Base-by-base conservation (phyloP, 2,888 invertebrate genomes). In the Mechanitis messenoides region DNA sequence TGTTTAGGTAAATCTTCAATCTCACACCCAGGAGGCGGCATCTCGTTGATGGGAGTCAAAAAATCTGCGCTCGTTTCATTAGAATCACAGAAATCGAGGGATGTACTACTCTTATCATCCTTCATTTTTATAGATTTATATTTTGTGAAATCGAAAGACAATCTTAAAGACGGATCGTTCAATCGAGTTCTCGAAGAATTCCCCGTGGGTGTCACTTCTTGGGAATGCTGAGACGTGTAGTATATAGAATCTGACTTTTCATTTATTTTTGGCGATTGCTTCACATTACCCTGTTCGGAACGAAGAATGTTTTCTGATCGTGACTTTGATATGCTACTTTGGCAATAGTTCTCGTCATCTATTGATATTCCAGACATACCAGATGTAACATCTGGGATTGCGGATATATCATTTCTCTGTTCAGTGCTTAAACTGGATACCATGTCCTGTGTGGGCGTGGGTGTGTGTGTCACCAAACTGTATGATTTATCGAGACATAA, bases 1-100 rank as follows among this genome's bases (percentile, higher is more conserved):
- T 84, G 85, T 59, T 85, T 85, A 28, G 89, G 90, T 70, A 90
- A 67, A n/a, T 90, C 87, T 56, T 89, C 89, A 1, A 89, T 84
- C 69, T 89, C 91, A 61, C 90, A 89, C 0, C 87, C 87, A 0
- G 90, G 84, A 1, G 82, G 85, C 1, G 91, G 91, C 90, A 91
- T 87, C 68, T 91, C 91, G 46, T 91, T 91, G 3, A 91, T 91
- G 1, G 90, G 91, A 55, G 91, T 91, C 59, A 90, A 68, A 63
- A 91, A 91, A 69, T 90, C 91, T 0, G 91, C 90, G 68, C 90
- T 90, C 0, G 91, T 91, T 71, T 91, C 90, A 67, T 91, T 90
- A 0, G 90, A 90, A 61, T 90, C 91, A 63, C 90, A 90, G 53
- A 88, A 84, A 61, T 90, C 90, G 33, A 91, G 60, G 0, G 90